Evolutionary conservation across 2,113 vertebrate species (phyloP), one percentile per base, ranked within the genome.

Genomic region (Chinchilla lanigera): DNA sequence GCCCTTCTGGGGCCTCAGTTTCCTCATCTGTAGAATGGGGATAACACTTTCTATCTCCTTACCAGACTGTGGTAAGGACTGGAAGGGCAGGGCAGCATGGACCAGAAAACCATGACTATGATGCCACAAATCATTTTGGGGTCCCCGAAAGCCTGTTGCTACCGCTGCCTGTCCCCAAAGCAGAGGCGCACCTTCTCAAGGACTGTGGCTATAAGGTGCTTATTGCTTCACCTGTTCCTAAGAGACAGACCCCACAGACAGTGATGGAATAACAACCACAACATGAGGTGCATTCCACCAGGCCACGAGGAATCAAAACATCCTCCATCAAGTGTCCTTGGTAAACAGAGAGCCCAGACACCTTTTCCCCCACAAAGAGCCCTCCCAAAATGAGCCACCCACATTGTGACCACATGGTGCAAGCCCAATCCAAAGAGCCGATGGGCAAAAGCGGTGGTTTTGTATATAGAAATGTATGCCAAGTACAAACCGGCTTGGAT

Each of bases 201-300:
- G 60, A 63, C 93, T 63, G 28, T 81, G 84, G 90, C 95, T 96
- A 47, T 89, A 93, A 98, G 96, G 89, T 82, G 97, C 98, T 98
- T 98, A 98, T 98, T 98, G 95, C 95, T 95, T 98, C 95, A 96
- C 0, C 89, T 84, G 71, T 97, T 94, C 91, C 96, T 96, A 93
- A 98, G 95, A 91, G 94, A 97, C 90, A 97, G 93, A 94, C 84
- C 97, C 86, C 81, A 86, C 92, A 60, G 77, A 90, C 84, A 97
- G 82, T 96, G 97, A 98, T 56, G 94, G 84, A 98, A 96, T 93
- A 97, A 96, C 94, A 97, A 38, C 86, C 96, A 97, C 94, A 86
- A 94, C 61, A 91, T 50, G 60, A 97, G 97, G 96, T 81, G 83
- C 63, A 96, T 97, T 95, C 96, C 97, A 95, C 91, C 69, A 86